Evolutionary conservation across 2,113 vertebrate species (phyloP), one percentile per base, ranked within the genome.

Genomic region (Lates calcarifer): DNA sequence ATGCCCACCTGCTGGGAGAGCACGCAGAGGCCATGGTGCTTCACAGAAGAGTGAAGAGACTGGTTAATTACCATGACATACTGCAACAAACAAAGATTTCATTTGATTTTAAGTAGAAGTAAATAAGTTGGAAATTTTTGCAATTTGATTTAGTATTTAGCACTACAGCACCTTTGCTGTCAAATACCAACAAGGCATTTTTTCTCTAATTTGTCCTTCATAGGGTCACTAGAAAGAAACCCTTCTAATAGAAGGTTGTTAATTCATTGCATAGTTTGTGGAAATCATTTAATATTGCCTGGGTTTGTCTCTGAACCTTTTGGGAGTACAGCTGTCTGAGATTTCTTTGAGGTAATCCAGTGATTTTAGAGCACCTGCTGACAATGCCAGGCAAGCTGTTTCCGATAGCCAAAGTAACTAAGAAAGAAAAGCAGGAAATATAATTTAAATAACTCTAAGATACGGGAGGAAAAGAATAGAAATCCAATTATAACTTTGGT

Each of bases 1-100:
- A 77, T 83, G 83, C 51, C 82, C 74, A 90, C 92, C 80, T 85
- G 87, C 90, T 90, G 87, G 87, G 89, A 91, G 87, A 91, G 80
- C 76, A 87, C 80, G 28, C 67, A 86, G 77, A 87, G 83, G 86
- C 87, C 74, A 87, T 0, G 0, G 18, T 41, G 70, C 74, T 76
- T 79, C 72, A 77, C 58, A 80, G 68, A 85, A 58, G 78, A 84
- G 57, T 66, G 76, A 88, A 73, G 81, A 83, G 77, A 82, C 58
- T 63, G 62, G 69, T 74, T 90, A 88, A 88, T 91, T 86, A 84
- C 61, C 49, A 63, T 63, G 70, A 73, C 66, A 85, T 56, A 76
- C 29, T 83, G 71, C 70, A 65, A 64, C 31, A 77, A 35, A 64
- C 28, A 3, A 14, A n/a, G 6, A 29, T 79, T 22, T 28, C 0